Conservation (phyloP, 2,113 vertebrate genomes). For the Mugil cephalus region DNA sequence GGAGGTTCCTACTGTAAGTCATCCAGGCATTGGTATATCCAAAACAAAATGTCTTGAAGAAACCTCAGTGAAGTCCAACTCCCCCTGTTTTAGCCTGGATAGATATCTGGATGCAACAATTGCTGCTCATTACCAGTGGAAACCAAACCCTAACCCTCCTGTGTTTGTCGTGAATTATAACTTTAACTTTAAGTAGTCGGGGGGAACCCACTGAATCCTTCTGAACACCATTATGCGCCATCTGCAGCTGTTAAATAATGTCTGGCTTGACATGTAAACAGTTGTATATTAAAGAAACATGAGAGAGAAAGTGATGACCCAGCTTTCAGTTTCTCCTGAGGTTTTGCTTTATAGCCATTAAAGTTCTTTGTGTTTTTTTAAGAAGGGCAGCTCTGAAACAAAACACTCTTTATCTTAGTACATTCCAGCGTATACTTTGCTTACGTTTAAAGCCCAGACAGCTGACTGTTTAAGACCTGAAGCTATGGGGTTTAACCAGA, state of each 20-base stretch:
- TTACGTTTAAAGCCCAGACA: background rate
- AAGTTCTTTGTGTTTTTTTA: constrained; percentile 33
- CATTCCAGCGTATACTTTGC: constrained; percentile 28
- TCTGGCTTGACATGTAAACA: background rate
- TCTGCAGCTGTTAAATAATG: background rate
- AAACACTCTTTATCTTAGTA: constrained; percentile 16
- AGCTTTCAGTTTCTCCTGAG: too few relatives aligned
- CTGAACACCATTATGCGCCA: too few relatives aligned
- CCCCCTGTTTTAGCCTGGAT: too few relatives aligned
- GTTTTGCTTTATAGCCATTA: constrained; percentile 15
- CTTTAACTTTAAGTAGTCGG: constrained; percentile 6
- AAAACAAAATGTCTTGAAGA: too few relatives aligned
- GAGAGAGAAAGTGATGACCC: background rate
- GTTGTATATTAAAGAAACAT: too few relatives aligned
- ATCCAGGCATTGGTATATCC: too few relatives aligned
- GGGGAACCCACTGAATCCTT: background rate
- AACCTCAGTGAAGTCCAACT: too few relatives aligned
- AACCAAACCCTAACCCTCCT: too few relatives aligned
- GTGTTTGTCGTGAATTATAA: constrained; percentile 34
- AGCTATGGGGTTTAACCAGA: constrained; percentile 9
- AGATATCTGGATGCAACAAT: background rate
- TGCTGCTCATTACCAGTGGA: background rate
- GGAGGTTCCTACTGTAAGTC: too few relatives aligned
- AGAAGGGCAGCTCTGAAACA: constrained; percentile 9
- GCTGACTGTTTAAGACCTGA: constrained; percentile 6